phyloP scores from a whole-genome alignment of 2,113 vertebrate species.

The Dolichotis patagonum region DNA sequence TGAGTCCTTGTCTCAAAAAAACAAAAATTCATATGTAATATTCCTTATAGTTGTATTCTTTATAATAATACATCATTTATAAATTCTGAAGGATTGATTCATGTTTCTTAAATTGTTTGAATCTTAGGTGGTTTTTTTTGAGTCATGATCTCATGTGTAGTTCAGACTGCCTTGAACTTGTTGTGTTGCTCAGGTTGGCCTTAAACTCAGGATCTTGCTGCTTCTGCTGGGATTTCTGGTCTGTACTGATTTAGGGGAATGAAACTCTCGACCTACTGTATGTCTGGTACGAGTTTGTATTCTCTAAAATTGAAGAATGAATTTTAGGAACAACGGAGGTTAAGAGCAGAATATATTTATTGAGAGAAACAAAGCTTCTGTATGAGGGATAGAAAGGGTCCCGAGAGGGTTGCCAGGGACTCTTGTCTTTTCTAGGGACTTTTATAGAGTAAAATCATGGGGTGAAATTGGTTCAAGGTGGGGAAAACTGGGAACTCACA shows the following conservation, averaged over 20 bases:
- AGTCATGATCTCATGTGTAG: background rate
- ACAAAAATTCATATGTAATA: conserved; percentile 12
- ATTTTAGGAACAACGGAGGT: too few species aligned
- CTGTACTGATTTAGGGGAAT: background rate
- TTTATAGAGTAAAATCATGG: too few species aligned
- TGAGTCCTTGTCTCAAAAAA: background rate
- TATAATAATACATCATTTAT: background rate
- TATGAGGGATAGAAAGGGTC: too few species aligned
- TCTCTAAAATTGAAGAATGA: too few species aligned
- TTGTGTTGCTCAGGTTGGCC: background rate
- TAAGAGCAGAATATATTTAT: too few species aligned
- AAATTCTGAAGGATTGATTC: background rate
- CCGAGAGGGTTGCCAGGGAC: too few species aligned
- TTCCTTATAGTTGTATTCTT: background rate
- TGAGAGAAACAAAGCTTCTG: too few species aligned
- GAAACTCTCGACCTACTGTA: too few species aligned
- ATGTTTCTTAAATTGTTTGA: conserved; percentile 20
- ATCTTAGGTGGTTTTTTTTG: background rate
- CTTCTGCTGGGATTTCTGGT: background rate
- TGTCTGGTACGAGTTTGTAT: too few species aligned
- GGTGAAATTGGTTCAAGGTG: too few species aligned
- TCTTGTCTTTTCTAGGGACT: too few species aligned
- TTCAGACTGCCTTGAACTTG: background rate
- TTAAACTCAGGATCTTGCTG: background rate
- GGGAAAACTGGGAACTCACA: too few species aligned